Percentiles rank a stretch among this genome's conserved stretches.
Conservation (phyloP, 2,797 vertebrate species). For the Peromyscus eremicus region DNA sequence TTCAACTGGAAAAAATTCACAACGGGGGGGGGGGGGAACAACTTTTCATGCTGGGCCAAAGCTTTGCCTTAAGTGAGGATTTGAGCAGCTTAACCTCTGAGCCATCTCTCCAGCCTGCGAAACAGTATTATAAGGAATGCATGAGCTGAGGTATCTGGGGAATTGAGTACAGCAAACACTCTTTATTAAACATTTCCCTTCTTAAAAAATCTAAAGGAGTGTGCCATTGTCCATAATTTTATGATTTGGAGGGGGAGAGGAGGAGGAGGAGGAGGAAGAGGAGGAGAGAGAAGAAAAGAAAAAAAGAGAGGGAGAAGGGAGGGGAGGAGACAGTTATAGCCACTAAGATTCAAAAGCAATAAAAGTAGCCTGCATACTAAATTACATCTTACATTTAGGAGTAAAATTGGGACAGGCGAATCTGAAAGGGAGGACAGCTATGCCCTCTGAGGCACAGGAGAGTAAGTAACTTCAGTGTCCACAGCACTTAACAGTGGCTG, state of each 20-base stretch:
- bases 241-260: background rate
- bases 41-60: background rate
- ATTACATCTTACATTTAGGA: background rate
- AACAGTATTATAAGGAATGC: background rate
- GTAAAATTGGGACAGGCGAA: background rate
- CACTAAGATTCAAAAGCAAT: constrained; percentile 16
- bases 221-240: background rate
- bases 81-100: too few species aligned
- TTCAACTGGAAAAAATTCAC: background rate
- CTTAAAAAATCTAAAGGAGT: background rate
- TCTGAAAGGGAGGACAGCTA: background rate
- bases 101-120: too few species aligned
- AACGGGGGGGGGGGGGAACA: too few species aligned
- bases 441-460: background rate
- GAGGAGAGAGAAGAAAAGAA: background rate
- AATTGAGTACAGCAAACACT: background rate
- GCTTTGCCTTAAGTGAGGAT: background rate
- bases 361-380: background rate
- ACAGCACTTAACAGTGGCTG: background rate
- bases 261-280: background rate
- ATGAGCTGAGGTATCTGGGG: background rate
- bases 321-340: background rate
- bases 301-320: background rate
- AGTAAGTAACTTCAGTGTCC: background rate
- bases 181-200: background rate